Conservation (phyloP, 2,113 vertebrate genomes). For the Gallinago media region DNA sequence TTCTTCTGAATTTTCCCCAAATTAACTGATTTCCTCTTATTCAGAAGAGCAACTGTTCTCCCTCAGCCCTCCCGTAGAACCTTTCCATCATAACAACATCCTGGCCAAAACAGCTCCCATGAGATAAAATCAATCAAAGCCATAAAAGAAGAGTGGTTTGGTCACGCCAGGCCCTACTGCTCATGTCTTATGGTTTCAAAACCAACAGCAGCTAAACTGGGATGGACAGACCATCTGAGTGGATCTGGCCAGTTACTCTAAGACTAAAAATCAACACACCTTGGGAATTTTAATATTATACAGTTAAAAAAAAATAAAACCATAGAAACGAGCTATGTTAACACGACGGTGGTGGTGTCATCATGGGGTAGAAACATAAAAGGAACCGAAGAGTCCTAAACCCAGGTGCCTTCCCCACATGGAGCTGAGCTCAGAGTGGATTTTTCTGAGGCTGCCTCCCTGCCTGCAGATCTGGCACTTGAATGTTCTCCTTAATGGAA, state of each 20-base stretch:
- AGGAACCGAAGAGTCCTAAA: neutral
- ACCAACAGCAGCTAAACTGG: neutral
- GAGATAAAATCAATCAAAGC: constrained; percentile 20
- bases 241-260: neutral
- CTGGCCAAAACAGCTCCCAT: neutral
- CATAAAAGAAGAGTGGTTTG: constrained; percentile 22
- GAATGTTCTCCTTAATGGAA: neutral
- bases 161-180: neutral
- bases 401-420: accelerated
- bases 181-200: neutral
- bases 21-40: neutral
- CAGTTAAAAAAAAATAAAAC: neutral
- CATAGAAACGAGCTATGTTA: neutral
- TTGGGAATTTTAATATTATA: neutral
- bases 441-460: neutral
- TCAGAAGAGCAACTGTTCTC: neutral
- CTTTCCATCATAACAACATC: neutral
- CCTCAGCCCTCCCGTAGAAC: neutral
- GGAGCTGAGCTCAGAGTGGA: neutral
- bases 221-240: neutral
- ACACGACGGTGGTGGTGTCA: accelerated
- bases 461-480: neutral
- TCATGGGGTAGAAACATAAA: neutral
- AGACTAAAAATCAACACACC: neutral
- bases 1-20: neutral